Evolutionary conservation across 2,888 invertebrate species (phyloP).

Genomic region (Eurois occulta): DNA sequence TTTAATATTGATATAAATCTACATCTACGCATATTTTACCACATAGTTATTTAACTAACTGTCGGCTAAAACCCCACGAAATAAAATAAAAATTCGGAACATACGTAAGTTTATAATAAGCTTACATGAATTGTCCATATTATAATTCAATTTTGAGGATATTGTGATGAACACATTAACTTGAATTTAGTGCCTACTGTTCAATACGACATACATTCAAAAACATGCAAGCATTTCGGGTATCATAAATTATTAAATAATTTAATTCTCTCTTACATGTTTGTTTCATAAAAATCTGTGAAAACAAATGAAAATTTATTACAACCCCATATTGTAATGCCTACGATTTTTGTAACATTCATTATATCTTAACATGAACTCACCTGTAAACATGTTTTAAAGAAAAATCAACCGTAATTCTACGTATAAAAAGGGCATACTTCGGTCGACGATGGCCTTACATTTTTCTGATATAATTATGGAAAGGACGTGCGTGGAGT

Average conservation of each 20-base stretch:
- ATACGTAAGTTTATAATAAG: neutral
- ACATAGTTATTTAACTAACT: neutral
- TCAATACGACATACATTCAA: constrained; percentile 13
- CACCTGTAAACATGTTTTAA: constrained; percentile 62
- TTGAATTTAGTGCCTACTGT: constrained; percentile 7
- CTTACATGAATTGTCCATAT: constrained; percentile 5
- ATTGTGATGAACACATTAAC: constrained; percentile 37
- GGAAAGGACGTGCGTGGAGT: constrained; percentile 62
- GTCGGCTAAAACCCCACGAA: neutral
- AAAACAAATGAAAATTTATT: constrained; percentile 59
- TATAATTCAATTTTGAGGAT: constrained; percentile 18
- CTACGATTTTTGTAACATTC: constrained; percentile 65
- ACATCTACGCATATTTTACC: neutral
- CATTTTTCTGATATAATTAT: constrained; percentile 73
- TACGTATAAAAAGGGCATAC: constrained; percentile 65
- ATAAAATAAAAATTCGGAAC: neutral
- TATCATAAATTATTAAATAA: constrained; percentile 30
- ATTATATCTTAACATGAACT: constrained; percentile 59
- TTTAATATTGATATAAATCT: neutral
- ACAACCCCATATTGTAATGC: constrained; percentile 47
- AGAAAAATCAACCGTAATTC: constrained; percentile 67
- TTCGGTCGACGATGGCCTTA: constrained; percentile 65
- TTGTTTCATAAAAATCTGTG: constrained; percentile 46
- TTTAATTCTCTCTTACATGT: constrained; percentile 29
- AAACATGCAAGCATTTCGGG: constrained; percentile 41